phyloP scores from a whole-genome alignment of 1,140 invertebrate species.

The Leguminivora glycinivorella region DNA sequence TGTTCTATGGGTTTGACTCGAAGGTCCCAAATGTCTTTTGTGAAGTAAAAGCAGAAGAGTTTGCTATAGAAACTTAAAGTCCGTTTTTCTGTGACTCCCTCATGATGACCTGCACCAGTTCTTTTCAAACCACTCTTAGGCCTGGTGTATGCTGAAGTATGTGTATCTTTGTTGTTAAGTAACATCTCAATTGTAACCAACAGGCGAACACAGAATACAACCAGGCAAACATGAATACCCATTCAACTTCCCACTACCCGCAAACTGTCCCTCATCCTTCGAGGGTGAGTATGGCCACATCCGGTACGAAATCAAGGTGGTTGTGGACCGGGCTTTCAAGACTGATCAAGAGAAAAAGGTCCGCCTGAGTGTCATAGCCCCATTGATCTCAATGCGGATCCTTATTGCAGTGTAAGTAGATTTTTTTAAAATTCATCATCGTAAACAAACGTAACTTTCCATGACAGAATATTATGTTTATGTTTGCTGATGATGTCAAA shows the following conservation, averaged over 20 bases:
- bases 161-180: no score
- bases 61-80: no score
- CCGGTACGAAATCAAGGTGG: slow-evolving; percentile 88
- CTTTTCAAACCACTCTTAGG: no score
- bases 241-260: slow-evolving; percentile 82
- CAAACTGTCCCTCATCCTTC: slow-evolving; percentile 87
- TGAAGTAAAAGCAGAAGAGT: no score
- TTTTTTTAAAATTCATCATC: slow-evolving; percentile 14
- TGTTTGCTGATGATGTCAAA: no score
- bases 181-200: slow-evolving; percentile 32
- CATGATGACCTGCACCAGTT: no score
- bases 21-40: no score
- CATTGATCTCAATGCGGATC: slow-evolving; percentile 89
- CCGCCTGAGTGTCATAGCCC: slow-evolving; percentile 87
- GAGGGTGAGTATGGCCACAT: slow-evolving; percentile 88
- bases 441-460: no score
- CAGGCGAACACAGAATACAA: slow-evolving; percentile 81
- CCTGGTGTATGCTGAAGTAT: no score
- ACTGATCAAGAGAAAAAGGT: slow-evolving; percentile 90
- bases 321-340: slow-evolving; percentile 90
- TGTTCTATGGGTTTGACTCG: no score
- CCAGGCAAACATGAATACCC: slow-evolving; percentile 82
- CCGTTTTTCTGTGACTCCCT: no score
- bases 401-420: slow-evolving; percentile 71
- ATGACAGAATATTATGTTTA: no score